phyloP scores from a whole-genome alignment of 2,888 invertebrate genomes.

The Gerosis bhagava region DNA sequence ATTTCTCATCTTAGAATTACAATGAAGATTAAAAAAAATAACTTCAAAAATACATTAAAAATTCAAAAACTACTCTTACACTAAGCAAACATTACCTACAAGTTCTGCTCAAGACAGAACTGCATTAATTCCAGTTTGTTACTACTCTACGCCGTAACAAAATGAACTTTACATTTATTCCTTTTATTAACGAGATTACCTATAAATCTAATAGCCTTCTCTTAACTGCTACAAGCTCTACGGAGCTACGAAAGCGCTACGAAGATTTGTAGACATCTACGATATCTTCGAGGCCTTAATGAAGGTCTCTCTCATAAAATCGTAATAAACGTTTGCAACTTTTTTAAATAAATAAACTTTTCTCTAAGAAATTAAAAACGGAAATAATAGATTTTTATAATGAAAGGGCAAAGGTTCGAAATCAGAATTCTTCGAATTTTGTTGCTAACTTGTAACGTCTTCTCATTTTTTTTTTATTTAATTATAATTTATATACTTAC shows the following conservation, averaged over 20 bases:
- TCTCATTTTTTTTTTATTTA: too few relatives aligned
- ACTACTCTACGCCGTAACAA: slow-evolving; percentile 8
- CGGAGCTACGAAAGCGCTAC: slow-evolving; percentile 45
- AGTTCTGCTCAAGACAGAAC: slow-evolving; percentile 5
- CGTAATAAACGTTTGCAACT: neutral
- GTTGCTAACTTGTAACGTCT: too few relatives aligned
- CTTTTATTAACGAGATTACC: slow-evolving; percentile 18
- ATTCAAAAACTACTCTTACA: too few relatives aligned
- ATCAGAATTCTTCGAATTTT: too few relatives aligned
- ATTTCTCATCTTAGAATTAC: too few relatives aligned
- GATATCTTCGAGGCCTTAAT: slow-evolving; percentile 8
- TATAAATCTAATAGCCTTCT: slow-evolving; percentile 14
- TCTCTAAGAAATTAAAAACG: too few relatives aligned
- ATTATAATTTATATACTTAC: too few relatives aligned
- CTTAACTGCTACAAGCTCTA: slow-evolving; percentile 30
- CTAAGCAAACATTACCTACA: too few relatives aligned
- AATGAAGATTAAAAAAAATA: too few relatives aligned
- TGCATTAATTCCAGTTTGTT: slow-evolving; percentile 17
- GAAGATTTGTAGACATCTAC: slow-evolving; percentile 32
- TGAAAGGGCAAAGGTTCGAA: too few relatives aligned
- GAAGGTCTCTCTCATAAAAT: slow-evolving; percentile 4
- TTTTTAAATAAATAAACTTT: too few relatives aligned
- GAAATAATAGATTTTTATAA: too few relatives aligned
- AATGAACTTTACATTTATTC: slow-evolving; percentile 18
- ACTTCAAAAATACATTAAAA: neutral